These are phyloP conservation scores for Meandrusa payeni DNA, from an alignment of 2,888 invertebrate species.

Conservation along the genomic window DNA sequence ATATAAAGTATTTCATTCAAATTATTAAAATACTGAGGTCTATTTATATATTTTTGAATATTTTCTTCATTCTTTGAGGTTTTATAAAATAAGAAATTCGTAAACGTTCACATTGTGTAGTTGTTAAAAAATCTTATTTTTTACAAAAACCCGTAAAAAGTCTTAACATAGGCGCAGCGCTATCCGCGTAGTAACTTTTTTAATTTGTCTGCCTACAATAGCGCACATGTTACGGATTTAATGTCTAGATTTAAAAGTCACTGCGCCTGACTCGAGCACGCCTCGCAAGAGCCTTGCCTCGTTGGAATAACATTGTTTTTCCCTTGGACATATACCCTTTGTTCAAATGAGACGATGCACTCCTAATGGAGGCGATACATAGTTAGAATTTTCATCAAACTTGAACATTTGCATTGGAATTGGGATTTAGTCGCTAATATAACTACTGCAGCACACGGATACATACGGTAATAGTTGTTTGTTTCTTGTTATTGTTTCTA, in stretches of 20 bases:
- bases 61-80: too few species aligned
- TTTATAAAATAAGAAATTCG: too few species aligned
- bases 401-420: not conserved
- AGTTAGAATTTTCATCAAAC: conserved; percentile 17
- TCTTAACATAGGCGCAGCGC: conserved; percentile 1
- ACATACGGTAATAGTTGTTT: too few species aligned
- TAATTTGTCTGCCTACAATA: conserved; percentile 23
- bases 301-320: conserved; percentile 4
- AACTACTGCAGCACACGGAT: too few species aligned
- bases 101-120: too few species aligned
- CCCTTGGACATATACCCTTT: not conserved
- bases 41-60: too few species aligned
- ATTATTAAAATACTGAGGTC: too few species aligned
- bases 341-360: conserved; percentile 8
- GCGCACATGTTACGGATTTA: conserved; percentile 20
- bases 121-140: too few species aligned
- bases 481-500: too few species aligned
- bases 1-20: too few species aligned
- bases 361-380: conserved; percentile 13
- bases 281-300: not conserved
- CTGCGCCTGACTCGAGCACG: not conserved
- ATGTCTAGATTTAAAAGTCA: conserved; percentile 23
- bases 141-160: conserved; percentile 1
- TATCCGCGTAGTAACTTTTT: conserved; percentile 20
- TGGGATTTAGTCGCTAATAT: conserved; percentile 3